Evolutionary conservation across 2,797 vertebrate genomes (phyloP).

Genomic region (Sebastes melanostomus): DNA sequence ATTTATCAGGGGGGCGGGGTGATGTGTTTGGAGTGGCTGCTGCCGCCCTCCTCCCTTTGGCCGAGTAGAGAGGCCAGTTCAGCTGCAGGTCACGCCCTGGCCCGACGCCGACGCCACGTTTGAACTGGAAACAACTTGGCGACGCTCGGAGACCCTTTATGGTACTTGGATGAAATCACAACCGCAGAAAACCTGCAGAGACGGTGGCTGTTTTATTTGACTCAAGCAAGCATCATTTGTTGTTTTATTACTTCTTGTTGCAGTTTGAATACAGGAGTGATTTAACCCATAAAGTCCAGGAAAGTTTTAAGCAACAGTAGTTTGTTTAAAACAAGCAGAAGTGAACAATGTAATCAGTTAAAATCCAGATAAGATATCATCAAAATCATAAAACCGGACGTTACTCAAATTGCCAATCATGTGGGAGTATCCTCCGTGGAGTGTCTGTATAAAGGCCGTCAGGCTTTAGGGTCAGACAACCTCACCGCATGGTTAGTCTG

Average conservation of each 20-base stretch:
- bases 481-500: slow-evolving; percentile 35
- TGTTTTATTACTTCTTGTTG: neutral
- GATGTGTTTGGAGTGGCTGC: slow-evolving; percentile 58
- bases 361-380: neutral
- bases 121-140: slow-evolving; percentile 51
- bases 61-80: slow-evolving; percentile 63
- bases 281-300: neutral
- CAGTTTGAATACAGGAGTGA: neutral
- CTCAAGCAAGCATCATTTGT: neutral
- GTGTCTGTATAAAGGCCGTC: slow-evolving; percentile 18
- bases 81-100: slow-evolving; percentile 67
- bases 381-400: neutral
- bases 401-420: slow-evolving; percentile 5
- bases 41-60: slow-evolving; percentile 50
- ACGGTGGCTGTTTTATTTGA: slow-evolving; percentile 12
- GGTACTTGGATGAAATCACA: slow-evolving; percentile 40
- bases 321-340: neutral
- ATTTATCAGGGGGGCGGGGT: slow-evolving; percentile 68
- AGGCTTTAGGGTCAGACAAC: slow-evolving; percentile 37
- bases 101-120: slow-evolving; percentile 11
- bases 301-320: neutral
- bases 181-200: neutral
- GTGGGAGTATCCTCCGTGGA: slow-evolving; percentile 17
- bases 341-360: neutral
- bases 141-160: slow-evolving; percentile 26